phyloP scores from a whole-genome alignment of 2,888 invertebrate species.

The Patella caerulea region DNA sequence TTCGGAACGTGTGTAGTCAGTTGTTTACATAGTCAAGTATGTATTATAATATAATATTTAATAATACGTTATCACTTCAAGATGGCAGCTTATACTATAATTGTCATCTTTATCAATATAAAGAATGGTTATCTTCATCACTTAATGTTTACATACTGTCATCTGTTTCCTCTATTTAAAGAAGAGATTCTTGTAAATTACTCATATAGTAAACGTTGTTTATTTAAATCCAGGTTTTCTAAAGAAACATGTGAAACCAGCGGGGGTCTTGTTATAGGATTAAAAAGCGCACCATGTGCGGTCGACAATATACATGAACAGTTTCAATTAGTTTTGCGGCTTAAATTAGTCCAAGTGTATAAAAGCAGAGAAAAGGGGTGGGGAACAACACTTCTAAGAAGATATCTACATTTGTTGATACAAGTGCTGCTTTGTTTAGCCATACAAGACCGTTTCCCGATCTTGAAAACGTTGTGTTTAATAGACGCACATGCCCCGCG shows the following conservation, averaged over 20 bases:
- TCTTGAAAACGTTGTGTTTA: not conserved
- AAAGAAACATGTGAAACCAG: slow-evolving; percentile 7
- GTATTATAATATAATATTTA: slow-evolving; percentile 10
- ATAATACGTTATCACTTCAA: not conserved
- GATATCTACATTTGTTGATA: not conserved
- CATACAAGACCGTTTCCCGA: not conserved
- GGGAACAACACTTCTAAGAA: slow-evolving; percentile 1
- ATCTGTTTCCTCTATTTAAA: not conserved
- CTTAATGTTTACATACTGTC: not conserved
- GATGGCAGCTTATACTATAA: not conserved
- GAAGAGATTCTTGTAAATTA: not conserved
- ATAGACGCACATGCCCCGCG: not conserved
- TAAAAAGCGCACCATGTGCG: not conserved
- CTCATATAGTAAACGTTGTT: slow-evolving; percentile 6
- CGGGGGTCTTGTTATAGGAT: not conserved
- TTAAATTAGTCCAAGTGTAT: not conserved
- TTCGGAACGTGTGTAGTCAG: too few species aligned
- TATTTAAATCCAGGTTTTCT: not conserved
- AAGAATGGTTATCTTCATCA: not conserved
- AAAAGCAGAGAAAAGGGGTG: not conserved
- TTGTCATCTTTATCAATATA: slow-evolving; percentile 7
- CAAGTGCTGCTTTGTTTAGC: slow-evolving; percentile 1
- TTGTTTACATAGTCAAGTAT: not conserved
- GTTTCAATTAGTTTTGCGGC: not conserved
- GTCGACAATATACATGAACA: not conserved